These are phyloP conservation scores for Patella depressa DNA, from an alignment of 2,888 invertebrate species.

Conservation along the genomic window DNA sequence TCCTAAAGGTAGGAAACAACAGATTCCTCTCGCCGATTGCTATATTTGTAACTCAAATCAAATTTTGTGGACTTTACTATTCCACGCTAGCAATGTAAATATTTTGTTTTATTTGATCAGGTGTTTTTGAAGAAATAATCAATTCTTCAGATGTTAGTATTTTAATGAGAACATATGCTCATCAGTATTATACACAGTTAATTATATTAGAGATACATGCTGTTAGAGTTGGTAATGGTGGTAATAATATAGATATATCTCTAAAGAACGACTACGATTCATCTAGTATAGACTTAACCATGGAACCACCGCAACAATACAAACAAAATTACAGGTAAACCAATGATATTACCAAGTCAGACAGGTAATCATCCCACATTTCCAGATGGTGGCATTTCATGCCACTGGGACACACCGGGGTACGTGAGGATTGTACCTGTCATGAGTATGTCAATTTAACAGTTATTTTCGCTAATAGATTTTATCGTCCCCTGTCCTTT, in stretches of 20 bases:
- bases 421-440: too few species aligned
- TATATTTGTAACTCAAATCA: too few species aligned
- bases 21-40: too few species aligned
- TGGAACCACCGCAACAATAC: neutral
- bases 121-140: constrained; percentile 48
- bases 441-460: too few species aligned
- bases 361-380: too few species aligned
- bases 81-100: neutral
- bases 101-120: constrained; percentile 27
- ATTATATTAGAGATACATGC: constrained; percentile 45
- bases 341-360: too few species aligned
- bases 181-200: constrained; percentile 52
- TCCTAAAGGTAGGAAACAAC: too few species aligned
- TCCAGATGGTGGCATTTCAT: too few species aligned
- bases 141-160: constrained; percentile 42
- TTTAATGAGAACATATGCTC: constrained; percentile 48
- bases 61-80: too few species aligned
- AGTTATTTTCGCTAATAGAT: too few species aligned
- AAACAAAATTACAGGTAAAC: constrained; percentile 16
- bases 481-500: too few species aligned
- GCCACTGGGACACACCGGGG: too few species aligned
- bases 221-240: constrained; percentile 8
- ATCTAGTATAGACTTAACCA: neutral
- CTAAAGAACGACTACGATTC: neutral
- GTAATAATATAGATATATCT: neutral